Percentiles rank a stretch among this genome's conserved stretches.
phyloP scores from a whole-genome alignment of 2,888 invertebrate species.

The Plebejus anna region DNA sequence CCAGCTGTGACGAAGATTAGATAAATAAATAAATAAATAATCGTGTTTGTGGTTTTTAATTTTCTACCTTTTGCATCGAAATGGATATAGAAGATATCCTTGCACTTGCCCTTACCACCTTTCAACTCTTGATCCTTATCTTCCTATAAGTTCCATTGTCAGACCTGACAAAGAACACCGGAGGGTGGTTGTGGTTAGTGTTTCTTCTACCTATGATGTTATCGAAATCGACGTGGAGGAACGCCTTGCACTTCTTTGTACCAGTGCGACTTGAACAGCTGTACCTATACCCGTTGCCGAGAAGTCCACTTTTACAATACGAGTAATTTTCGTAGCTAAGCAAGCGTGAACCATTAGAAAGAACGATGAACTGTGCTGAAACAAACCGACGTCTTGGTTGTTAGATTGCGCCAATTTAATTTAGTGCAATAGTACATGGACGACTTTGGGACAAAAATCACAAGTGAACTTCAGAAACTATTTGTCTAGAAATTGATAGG shows the following conservation, averaged over 20 bases:
- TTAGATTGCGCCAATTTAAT: neutral
- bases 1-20: no score
- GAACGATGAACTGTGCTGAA: constrained; percentile 34
- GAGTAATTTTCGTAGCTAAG: constrained; percentile 43
- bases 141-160: constrained; percentile 32
- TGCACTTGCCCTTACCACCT: neutral
- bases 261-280: constrained; percentile 41
- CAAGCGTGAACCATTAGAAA: constrained; percentile 36
- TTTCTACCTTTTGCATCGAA: neutral
- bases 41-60: neutral
- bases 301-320: constrained; percentile 38
- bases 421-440: no score
- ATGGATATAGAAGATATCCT: neutral
- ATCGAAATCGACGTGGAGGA: constrained; percentile 40
- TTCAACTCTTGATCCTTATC: neutral
- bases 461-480: neutral
- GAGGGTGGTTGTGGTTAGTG: constrained; percentile 43
- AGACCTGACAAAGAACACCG: constrained; percentile 38
- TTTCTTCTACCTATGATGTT: constrained; percentile 37
- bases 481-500: no score
- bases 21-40: no score
- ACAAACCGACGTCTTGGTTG: constrained; percentile 23
- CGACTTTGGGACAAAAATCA: no score
- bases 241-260: constrained; percentile 42
- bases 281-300: constrained; percentile 40